Evolutionary conservation across 1,140 invertebrate species (phyloP).

Genomic region (Sarcophaga bullata): DNA sequence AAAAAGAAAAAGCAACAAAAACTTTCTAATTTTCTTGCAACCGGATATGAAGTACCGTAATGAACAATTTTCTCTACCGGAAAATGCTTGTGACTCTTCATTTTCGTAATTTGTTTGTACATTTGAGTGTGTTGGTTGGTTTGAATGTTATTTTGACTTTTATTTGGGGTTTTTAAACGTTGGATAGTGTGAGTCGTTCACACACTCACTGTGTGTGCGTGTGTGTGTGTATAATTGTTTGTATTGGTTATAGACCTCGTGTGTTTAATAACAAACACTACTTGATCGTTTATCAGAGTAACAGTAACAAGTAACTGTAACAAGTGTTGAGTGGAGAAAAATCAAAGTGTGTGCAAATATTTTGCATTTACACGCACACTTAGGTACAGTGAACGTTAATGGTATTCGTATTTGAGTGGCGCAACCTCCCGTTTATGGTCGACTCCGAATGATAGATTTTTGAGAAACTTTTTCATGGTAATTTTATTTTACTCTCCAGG

Average conservation of each 20-base stretch:
- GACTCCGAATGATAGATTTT: no score
- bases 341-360: no score
- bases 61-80: constrained; percentile 48
- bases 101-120: constrained; percentile 43
- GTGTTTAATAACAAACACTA: constrained; percentile 45
- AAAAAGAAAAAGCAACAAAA: neutral
- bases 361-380: no score
- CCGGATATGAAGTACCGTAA: constrained; percentile 52
- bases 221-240: neutral
- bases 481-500: no score
- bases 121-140: constrained; percentile 39
- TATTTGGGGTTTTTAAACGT: neutral
- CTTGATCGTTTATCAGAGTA: constrained; percentile 33
- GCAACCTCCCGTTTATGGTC: no score
- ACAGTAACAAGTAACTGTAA: neutral
- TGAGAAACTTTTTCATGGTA: no score
- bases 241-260: constrained; percentile 28
- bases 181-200: neutral
- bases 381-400: no score
- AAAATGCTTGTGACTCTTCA: constrained; percentile 49
- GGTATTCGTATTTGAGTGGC: no score
- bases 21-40: constrained; percentile 48
- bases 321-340: neutral
- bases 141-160: neutral
- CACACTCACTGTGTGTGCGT: neutral